These are phyloP conservation scores for Coremacera marginata DNA, from an alignment of 2,888 invertebrate species.

Conservation along the genomic window DNA sequence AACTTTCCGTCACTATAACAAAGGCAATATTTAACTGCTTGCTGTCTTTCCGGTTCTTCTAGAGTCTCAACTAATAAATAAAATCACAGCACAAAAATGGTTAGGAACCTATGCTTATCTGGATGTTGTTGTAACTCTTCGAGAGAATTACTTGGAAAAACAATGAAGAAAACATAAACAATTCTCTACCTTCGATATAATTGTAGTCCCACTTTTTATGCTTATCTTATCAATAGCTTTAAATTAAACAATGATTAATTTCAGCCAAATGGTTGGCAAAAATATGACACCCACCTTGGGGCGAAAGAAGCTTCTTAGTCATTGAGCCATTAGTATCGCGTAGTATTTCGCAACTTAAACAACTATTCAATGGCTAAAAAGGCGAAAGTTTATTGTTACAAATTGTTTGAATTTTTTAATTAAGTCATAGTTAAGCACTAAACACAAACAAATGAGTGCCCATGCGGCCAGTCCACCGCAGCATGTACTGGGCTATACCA, in stretches of 20 bases:
- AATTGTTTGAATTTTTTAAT: neutral
- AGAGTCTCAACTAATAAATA: neutral
- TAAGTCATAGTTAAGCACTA: neutral
- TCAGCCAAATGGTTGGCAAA: neutral
- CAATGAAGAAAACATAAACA: conserved; percentile 19
- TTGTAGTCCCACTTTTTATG: neutral
- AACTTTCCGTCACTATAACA: too few relatives aligned
- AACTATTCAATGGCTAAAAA: conserved; percentile 32
- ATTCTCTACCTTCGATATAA: neutral
- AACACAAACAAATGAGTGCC: conserved; percentile 50
- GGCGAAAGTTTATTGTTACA: neutral
- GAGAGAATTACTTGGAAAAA: too few relatives aligned
- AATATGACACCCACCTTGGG: neutral
- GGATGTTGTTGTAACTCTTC: neutral
- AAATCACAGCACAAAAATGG: neutral
- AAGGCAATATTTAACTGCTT: too few relatives aligned
- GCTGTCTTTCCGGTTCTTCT: too few relatives aligned
- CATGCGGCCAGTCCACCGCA: conserved; percentile 60
- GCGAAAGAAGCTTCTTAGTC: conserved; percentile 25
- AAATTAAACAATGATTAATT: conserved; percentile 47
- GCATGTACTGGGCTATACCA: conserved; percentile 63
- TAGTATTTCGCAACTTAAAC: conserved; percentile 43
- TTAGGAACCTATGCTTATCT: neutral
- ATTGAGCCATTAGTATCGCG: conserved; percentile 40
- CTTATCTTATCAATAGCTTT: conserved; percentile 54